phyloP scores from a whole-genome alignment of 2,888 invertebrate species.

The Thyatira batis region DNA sequence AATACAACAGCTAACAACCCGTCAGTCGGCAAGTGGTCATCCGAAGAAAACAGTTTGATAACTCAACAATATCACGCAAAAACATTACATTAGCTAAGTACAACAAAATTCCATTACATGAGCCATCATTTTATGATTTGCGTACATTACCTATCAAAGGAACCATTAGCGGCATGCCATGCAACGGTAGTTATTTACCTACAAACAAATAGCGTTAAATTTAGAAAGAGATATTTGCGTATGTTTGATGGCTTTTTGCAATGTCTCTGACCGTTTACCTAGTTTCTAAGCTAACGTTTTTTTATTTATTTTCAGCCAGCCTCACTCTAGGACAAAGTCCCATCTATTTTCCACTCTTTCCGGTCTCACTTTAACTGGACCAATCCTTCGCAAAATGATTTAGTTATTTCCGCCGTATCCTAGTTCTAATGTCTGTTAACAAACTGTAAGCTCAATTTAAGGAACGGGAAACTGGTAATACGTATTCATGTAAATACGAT shows the following conservation, averaged over 20 bases:
- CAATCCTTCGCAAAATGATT: no score
- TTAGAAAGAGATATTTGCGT: not conserved
- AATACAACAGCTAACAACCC: slow-evolving; percentile 35
- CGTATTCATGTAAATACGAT: no score
- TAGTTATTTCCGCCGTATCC: no score
- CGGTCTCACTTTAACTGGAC: no score
- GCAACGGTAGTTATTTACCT: not conserved
- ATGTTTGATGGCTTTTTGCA: not conserved
- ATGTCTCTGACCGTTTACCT: not conserved
- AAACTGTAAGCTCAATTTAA: no score
- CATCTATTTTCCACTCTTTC: no score
- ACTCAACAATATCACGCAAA: slow-evolving; percentile 22
- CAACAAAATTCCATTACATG: not conserved
- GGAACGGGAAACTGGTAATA: no score
- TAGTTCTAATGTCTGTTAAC: no score
- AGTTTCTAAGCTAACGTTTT: no score
- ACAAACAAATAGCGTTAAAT: not conserved
- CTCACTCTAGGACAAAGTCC: no score
- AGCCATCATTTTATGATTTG: not conserved
- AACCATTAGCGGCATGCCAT: not conserved
- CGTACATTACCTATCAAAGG: not conserved
- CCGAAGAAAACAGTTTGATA: slow-evolving; percentile 41
- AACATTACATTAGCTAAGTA: slow-evolving; percentile 12
- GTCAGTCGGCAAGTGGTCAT: slow-evolving; percentile 29
- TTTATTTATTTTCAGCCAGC: no score